phyloP scores from a whole-genome alignment of 64 coral and sea anemone species.

The Porites lutea region DNA sequence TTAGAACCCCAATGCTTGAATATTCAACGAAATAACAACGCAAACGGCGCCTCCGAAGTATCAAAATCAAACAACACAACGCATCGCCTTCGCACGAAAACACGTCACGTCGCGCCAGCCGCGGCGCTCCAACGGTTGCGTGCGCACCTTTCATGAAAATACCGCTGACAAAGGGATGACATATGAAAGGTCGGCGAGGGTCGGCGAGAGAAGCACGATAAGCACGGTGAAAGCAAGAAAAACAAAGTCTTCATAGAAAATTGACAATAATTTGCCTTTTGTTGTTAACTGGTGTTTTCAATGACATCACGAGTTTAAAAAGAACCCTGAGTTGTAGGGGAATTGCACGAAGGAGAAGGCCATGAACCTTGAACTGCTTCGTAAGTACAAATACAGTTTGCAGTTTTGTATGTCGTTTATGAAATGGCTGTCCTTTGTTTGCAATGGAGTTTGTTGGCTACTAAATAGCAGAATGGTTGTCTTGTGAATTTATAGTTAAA shows the following conservation, averaged over 20 bases:
- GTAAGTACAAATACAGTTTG: slow-evolving; percentile 37
- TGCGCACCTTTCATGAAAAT: slow-evolving; percentile 7
- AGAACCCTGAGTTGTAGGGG: neutral
- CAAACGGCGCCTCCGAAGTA: neutral
- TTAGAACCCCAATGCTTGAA: neutral
- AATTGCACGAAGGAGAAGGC: neutral
- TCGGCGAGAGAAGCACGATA: too few relatives aligned
- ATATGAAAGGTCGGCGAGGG: too few relatives aligned
- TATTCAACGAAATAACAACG: neutral
- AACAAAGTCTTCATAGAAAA: neutral
- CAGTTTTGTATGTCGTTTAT: too few relatives aligned
- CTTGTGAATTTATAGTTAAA: too few relatives aligned
- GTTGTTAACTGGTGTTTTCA: neutral
- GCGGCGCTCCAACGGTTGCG: slow-evolving; percentile 30
- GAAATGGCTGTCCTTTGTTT: too few relatives aligned
- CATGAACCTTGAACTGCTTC: slow-evolving; percentile 78
- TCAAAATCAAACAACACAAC: slow-evolving; percentile 1
- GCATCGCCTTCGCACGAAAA: neutral
- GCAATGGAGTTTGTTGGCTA: too few relatives aligned
- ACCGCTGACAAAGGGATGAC: slow-evolving; percentile 21
- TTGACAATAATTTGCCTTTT: neutral
- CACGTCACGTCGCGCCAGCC: slow-evolving; percentile 22
- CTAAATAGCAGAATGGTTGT: too few relatives aligned
- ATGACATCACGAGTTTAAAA: neutral
- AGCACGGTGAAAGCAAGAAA: neutral